Evolutionary conservation across 2,797 vertebrate genomes (phyloP).

Genomic region (Glossophaga mutica): DNA sequence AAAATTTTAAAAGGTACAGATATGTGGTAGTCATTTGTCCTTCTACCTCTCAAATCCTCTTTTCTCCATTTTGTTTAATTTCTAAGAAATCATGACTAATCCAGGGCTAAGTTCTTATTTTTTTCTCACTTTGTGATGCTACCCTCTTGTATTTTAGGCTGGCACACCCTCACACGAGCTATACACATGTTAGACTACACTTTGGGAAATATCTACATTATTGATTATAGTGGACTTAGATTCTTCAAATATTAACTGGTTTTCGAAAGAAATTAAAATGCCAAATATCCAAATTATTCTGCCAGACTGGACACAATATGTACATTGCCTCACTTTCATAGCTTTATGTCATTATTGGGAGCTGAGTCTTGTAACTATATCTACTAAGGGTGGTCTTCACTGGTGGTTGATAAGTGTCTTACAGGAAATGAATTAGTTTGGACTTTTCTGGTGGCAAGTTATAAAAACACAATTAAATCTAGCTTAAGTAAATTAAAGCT

Average conservation of each 20-base stretch:
- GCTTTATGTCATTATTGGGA: not conserved
- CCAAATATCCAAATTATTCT: not conserved
- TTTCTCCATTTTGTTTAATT: not conserved
- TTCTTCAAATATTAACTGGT: constrained; percentile 20
- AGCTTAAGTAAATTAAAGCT: not conserved
- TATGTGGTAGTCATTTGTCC: not conserved
- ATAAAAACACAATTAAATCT: constrained; percentile 12
- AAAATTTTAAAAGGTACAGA: not conserved
- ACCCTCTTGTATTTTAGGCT: not conserved
- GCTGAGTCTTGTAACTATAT: not conserved
- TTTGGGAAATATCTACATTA: constrained; percentile 16
- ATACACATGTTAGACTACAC: not conserved
- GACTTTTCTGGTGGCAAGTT: not conserved
- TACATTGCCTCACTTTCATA: not conserved
- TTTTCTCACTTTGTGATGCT: not conserved
- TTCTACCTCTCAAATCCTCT: not conserved
- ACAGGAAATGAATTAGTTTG: not conserved
- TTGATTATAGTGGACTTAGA: not conserved
- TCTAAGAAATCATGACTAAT: not conserved
- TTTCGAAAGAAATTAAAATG: constrained; percentile 14
- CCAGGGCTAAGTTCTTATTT: not conserved
- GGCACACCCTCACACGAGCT: not conserved
- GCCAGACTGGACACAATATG: not conserved
- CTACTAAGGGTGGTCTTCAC: not conserved
- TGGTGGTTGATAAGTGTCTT: not conserved